Conservation (phyloP, 2,797 vertebrate species). For the Strix occidentalis region DNA sequence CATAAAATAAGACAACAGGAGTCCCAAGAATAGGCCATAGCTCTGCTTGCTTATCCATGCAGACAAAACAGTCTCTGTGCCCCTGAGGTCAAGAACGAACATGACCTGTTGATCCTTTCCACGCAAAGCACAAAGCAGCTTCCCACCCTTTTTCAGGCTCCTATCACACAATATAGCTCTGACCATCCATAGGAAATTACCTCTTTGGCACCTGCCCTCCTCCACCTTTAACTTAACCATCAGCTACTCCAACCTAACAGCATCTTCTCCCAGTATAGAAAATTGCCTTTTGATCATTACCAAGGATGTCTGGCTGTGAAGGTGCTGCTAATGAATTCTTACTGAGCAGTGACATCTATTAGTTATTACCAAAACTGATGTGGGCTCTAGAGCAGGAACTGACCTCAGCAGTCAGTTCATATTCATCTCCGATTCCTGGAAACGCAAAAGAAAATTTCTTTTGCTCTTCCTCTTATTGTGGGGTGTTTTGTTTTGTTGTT, state of each 20-base stretch:
- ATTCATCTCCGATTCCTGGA: neutral
- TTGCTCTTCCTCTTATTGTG: neutral
- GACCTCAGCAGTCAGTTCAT: neutral
- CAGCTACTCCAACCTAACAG: neutral
- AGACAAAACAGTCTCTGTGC: neutral
- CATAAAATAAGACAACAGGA: neutral
- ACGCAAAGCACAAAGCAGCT: neutral
- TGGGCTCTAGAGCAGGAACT: neutral
- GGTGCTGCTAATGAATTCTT: neutral
- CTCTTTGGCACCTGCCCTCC: neutral
- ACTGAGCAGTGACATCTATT: neutral
- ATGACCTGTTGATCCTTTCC: neutral
- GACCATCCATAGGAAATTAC: neutral
- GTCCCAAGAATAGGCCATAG: neutral
- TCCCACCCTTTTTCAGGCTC: neutral
- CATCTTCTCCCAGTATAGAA: neutral
- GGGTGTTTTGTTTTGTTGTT: neutral
- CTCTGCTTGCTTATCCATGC: neutral
- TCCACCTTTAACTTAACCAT: neutral
- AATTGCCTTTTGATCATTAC: neutral
- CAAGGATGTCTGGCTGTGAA: neutral
- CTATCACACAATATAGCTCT: neutral
- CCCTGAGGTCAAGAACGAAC: neutral
- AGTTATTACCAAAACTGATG: neutral
- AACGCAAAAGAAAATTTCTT: neutral